Percentiles rank a stretch among this genome's conserved stretches.
Conservation (phyloP, 2,113 vertebrate species). For the Mungos mungo region DNA sequence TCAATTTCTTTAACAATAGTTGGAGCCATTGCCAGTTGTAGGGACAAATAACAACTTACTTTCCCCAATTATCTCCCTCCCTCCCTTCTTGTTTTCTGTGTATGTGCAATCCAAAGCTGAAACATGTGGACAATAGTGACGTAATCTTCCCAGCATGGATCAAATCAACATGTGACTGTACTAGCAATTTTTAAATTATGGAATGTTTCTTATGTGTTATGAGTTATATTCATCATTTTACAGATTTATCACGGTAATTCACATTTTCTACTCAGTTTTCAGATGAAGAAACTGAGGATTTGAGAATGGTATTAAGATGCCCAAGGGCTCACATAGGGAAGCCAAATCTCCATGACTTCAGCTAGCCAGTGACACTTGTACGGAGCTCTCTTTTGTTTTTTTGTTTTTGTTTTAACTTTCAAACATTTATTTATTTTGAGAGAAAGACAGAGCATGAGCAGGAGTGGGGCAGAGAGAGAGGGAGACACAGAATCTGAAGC, state of each 20-base stretch:
- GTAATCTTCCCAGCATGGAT: neutral
- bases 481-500: too few species aligned
- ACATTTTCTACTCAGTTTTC: neutral
- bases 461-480: too few species aligned
- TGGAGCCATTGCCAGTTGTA: neutral
- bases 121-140: neutral
- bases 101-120: neutral
- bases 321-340: neutral
- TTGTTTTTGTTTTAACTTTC: too few species aligned
- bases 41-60: neutral
- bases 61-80: neutral
- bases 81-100: neutral
- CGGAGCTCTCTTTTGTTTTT: neutral
- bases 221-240: neutral
- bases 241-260: neutral
- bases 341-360: too few species aligned
- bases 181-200: neutral
- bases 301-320: neutral
- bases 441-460: too few species aligned
- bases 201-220: neutral
- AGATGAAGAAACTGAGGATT: neutral
- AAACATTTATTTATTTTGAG: too few species aligned
- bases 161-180: neutral
- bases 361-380: neutral
- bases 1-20: neutral